Evolutionary conservation across 2,888 invertebrate species (phyloP), one percentile per base, ranked within the genome.

Genomic region (Ennomos erosarius): DNA sequence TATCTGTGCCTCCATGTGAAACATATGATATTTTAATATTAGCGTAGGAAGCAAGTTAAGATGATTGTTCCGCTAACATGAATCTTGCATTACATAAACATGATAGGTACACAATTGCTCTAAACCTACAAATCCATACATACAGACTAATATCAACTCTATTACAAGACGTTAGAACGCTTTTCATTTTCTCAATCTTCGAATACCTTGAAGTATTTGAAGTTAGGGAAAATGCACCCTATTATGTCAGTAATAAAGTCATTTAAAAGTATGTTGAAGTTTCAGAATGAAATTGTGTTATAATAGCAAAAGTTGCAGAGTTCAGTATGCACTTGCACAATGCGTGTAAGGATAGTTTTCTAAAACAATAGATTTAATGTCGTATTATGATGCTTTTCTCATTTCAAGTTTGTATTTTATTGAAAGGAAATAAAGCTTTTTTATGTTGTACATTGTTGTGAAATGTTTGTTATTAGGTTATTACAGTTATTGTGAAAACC

Each of bases 311-410:
- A 50, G 56, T 51, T 50, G 39, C 40, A 12, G 12, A 45, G 46
- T 45, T 26, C 45, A 33, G 46, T 49, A 36, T 36, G 38, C 51
- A 33, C 50, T 50, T 56, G 38, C 46, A 33, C 50, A 56, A 50
- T n/a, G 44, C 48, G 40, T 44, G 50, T 35, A 39, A 35, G 36
- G 45, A 42, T 50, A 50, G 53, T 54, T 58, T 49, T 53, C 10
- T 49, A 53, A 50, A 59, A 59, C 54, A 59, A 59, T 45, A 46
- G 40, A 37, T 43, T 37, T 37, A 48, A 48, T 37, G 37, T 37
- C 10, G 35, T 12, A 12, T 44, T 26, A 4, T 35, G 34, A 35
- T 45, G 45, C 16, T 9, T 10, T 42, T 42, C 4, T 16, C 9
- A 16, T 42, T 16, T 16, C 11, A 42, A 16, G 16, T 13, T 6